Evolutionary conservation across 2,888 invertebrate species (phyloP), one percentile per base, ranked within the genome.

Genomic region (Volucella inanis): DNA sequence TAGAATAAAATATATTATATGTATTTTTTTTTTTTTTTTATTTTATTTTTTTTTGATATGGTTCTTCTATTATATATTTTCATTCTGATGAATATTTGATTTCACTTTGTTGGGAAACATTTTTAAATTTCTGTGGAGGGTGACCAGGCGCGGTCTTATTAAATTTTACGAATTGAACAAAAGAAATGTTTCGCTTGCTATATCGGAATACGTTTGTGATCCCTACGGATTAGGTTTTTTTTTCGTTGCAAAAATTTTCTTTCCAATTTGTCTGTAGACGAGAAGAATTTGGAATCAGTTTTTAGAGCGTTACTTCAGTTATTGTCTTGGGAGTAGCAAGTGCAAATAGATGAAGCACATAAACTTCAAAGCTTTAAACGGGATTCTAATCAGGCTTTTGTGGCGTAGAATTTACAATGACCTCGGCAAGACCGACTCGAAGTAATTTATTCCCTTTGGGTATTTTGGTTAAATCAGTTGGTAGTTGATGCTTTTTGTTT

Each of bases 311-410:
- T 55, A 31, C 8, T 39, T 65, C 41, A 31, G 8, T 70, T 70
- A 70, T 70, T 70, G 18, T 57, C 15, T 45, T 38, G 70, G 47
- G 18, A 47, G 8, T 57, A n/a, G 55, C 14, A 31, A 18, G 50
- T 57, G 18, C 47, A 31, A 59, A 15, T 59, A 59, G 57, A 49
- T 59, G 70, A 57, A 39, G 57, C 57, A 70, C 57, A 57, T 70
- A 57, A 70, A 55, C 57, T 57, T 70, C 70, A 70, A 70, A 70
- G 57, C 70, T 38, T 70, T 57, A 57, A 70, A 70, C 47, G 70
- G 47, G 70, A 47, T 70, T 70, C 49, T 57, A 70, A 70, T 70
- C 70, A 70, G 47, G 47, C 12, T 38, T 11, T 49, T 70, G 49
- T 70, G 57, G 70, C 45, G 45, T 39, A 39, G 70, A 70, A 70